Base-by-base conservation (phyloP, 2,888 invertebrate species). In the Neoascia interrupta region DNA sequence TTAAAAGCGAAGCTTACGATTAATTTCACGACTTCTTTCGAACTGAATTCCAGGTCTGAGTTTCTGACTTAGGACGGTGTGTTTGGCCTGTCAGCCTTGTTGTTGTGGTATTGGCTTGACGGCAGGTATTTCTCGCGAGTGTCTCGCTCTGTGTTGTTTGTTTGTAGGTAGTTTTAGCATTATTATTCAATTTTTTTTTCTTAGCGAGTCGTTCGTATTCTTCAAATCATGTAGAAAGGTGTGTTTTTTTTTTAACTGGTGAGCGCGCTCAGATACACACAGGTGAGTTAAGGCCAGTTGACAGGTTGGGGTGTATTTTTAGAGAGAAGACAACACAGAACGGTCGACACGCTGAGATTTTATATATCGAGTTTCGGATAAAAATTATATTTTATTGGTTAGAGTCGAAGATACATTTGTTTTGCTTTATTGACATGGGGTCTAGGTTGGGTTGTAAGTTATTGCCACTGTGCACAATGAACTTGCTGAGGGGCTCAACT, bases 1-100 rank as follows among this genome's bases (percentile, higher is more conserved):
- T 69, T 34, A 37, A 73, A 80, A 66, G 60, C 73, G 60, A 68
- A 74, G 68, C 73, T 80, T 74, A 80, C 80, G 74, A 74, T 80
- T 80, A 80, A 79, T 80, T 80, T 80, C 80, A 80, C 74, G 74
- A 49, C 80, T 80, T 80, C 80, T 74, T 80, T 69, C 63, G 51
- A 74, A 80, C 80, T 80, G 74, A 80, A 80, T 80, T 56, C 80
- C 80, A 63, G 74, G 43, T 63, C 66, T 64, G 41, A 49, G 54
- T 61, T 54, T 53, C 61, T 54, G 41, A 53, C 45, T 73, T 66
- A 64, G 51, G 64, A 68, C 61, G 23, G 58, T 23, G 36, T 53
- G 41, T 28, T n/a, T n/a, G n/a, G n/a, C n/a, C 23, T 8, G 39
- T 1, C 23, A 13, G 3, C n/a, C n/a, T 11, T 18, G 41, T 28